Base-by-base conservation (phyloP, 2,113 vertebrate species). In the Myrmophylax atrothorax region DNA sequence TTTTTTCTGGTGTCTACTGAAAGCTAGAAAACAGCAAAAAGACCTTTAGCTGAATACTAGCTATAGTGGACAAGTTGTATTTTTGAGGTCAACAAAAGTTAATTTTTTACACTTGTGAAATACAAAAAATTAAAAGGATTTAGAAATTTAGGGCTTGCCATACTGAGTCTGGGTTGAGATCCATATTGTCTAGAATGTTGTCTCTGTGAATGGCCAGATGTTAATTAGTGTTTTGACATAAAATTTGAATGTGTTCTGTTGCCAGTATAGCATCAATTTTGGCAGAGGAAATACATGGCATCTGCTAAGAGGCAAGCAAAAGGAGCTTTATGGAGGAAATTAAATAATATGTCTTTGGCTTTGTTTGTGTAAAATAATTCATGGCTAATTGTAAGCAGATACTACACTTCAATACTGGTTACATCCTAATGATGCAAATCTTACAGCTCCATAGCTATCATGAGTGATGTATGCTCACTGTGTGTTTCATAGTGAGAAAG, bases 201-300 rank as follows among this genome's bases (percentile, higher is more conserved):
- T 93, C 60, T 87, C 40, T 90, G 25, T 33, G n/a, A 75, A 35
- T 84, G 72, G 60, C 47, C 80, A 93, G 37, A 80, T 92, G 28
- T 89, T 93, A 96, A 94, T 94, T 88, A 67, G 22, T 82, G 38
- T 44, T 94, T 95, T 92, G 75, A 90, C 52, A 87, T n/a, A 63
- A 78, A 93, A 88, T 68, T 20, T 78, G 77, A 91, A 87, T 0
- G 20, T 89, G 81, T 76, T 96, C 44, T 69, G 14, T 46, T 96
- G 89, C 77, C 84, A 96, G 10, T 37, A 52, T 53, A 84, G 37
- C 80, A 92, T 79, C 64, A 75, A 0, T 87, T 94, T 83, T 96
- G 93, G 78, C 87, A 87, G n/a, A 75, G 35, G 44, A 82, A 93
- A 76, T 89, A 73, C 28, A 13, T 46, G 77, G 53, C 62, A 87